Base-by-base conservation (phyloP, 2,797 vertebrate genomes). In the Gymnoscopelus braueri region DNA sequence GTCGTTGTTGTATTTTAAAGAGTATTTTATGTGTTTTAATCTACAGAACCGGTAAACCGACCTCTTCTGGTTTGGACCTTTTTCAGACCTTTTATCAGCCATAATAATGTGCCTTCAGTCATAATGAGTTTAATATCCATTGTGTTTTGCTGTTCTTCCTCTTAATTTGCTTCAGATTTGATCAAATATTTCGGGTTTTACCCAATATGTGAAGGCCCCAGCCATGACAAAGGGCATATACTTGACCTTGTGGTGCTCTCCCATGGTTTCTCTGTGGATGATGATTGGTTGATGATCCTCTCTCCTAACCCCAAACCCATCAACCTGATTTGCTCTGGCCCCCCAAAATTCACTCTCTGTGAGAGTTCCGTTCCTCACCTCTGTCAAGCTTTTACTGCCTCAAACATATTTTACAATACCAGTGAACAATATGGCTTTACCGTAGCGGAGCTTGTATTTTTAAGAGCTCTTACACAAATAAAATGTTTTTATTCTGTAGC, bases 121-220 rank as follows among this genome's bases (percentile, higher is more conserved):
- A 19, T 64, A 7, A 1, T 63, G 24, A 63, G 52, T 44, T 65
- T 23, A 35, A 53, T 55, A 11, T 44, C 26, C 61, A 63, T 32
- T 32, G 61, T 52, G 51, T 55, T n/a, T 44, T 39, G 13, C 32
- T 32, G 26, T 64, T 64, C 48, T 15, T 64, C 11, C 19, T 19
- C 19, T 19, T 19, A 19, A 19, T 14, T 63, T 50, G n/a, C 6
- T 65, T 54, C 51, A 35, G 32, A 54, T 44, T 64, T 29, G 7
- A 50, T 50, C 50, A 52, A 44, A 55, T 51, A 2, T 65, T 65
- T 64, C 19, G 19, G 19, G 19, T 19, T 15, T 53, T 12, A 64
- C 62, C n/a, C 50, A 64, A 64, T 19, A 64, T 64, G 62, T 54
- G 51, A 64, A 64, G 62, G 14, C 2, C 8, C 50, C 50, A 14